Conservation (phyloP, 2,113 vertebrate genomes). For the Saimiri boliviensis region DNA sequence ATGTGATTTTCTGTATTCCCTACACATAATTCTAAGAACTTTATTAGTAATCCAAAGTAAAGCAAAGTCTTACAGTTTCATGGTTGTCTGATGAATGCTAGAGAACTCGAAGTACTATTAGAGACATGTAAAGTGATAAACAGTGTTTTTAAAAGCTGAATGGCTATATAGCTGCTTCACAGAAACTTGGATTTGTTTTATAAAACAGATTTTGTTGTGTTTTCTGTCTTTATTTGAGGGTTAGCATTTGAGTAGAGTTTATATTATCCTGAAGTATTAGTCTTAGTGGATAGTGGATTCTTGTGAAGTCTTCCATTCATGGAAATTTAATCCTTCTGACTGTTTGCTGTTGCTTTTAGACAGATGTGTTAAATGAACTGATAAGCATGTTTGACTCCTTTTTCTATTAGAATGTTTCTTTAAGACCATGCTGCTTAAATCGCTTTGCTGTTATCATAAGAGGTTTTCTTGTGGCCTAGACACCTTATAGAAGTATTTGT, state of each 20-base stretch:
- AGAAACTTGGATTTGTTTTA: neutral
- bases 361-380: neutral
- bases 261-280: neutral
- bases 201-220: neutral
- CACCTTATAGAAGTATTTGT: neutral
- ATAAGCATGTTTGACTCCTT: neutral
- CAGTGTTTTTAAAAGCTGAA: neutral
- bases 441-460: neutral
- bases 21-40: neutral
- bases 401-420: neutral
- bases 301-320: neutral
- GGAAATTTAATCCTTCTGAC: conserved; percentile 27
- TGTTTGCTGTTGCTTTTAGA: conserved; percentile 47
- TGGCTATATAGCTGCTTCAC: neutral
- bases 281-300: neutral
- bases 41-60: neutral
- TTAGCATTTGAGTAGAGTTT: conserved; percentile 12
- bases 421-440: conserved; percentile 2
- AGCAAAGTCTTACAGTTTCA: neutral
- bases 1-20: neutral
- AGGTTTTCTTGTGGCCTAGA: neutral
- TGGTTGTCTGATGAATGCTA: neutral
- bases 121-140: neutral
- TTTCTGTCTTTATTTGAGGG: conserved; percentile 26
- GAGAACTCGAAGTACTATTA: neutral